Base-by-base conservation (phyloP, 2,888 invertebrate genomes). In the Amphipoea oculea region DNA sequence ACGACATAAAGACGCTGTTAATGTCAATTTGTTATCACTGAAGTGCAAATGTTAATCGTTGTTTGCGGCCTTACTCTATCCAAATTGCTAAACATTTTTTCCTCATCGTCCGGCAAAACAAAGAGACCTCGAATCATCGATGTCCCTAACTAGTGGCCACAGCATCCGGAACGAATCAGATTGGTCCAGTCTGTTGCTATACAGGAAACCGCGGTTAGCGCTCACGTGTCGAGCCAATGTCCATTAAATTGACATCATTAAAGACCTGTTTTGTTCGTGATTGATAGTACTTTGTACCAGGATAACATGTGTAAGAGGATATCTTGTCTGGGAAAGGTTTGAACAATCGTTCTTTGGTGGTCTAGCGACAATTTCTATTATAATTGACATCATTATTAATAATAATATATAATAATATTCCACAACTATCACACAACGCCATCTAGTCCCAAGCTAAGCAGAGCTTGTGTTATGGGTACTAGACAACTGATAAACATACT, bases 181-280 rank as follows among this genome's bases (percentile, higher is more conserved):
- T 86, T 75, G 29, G 60, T 69, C 76, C 70, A 73, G 65, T 63
- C 66, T 66, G 60, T 68, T 54, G 51, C 5, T 45, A 54, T 23
- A 67, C 85, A 85, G 85, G 85, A 85, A 79, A 48, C 73, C 6
- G 67, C 60, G 77, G 84, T 67, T 85, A 79, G 75, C 2, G 23
- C 54, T 79, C 79, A 86, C 79, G 76, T 76, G 73, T 60, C 1
- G 40, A 73, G 57, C 67, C 83, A 76, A 78, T 79, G 79, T 9
- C 87, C 86, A 86, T 68, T 80, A 79, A 86, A 85, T 83, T 85
- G 87, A 70, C 73, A 73, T 73, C 75, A 86, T 76, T 78, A 84
- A 67, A 70, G 69, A 73, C 45, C n/a, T n/a, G 73, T 54, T 62
- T 71, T 60, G 73, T 65, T 70, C 72, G 40, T 71, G 70, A 67